Evolutionary conservation across 2,797 vertebrate species (phyloP), one percentile per base, ranked within the genome.

Genomic region (Ctenopoma kingsleyae): DNA sequence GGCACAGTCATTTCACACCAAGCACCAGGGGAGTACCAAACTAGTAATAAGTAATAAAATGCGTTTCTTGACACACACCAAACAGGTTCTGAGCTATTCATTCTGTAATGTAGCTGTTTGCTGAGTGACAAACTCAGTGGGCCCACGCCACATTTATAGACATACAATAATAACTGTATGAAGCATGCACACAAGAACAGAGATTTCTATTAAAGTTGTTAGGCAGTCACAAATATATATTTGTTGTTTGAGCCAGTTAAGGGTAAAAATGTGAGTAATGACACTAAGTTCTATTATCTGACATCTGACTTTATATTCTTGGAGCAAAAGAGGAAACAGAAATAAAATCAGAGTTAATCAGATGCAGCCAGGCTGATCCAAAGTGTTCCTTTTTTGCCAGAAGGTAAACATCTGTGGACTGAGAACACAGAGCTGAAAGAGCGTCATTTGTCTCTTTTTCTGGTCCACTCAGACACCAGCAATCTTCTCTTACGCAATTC

Each of bases 371-470:
- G 30, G 3, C 58, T 63, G 56, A 80, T 52, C n/a, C 40, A n/a
- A 56, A 65, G 50, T 47, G 48, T 49, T 61, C 67, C 48, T 32
- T 41, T 80, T 64, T 59, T 25, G 61, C 63, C 71, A 76, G 64
- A 66, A 86, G 62, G 67, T 77, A 87, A 90, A 86, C 80, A 88
- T 86, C 78, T 83, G 82, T 65, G 52, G 50, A 68, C 2, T 13
- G 40, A 61, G 50, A 73, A 46, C 54, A 52, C 50, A 65, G 40
- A 48, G 53, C 53, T 53, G 55, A 80, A 35, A 64, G 15, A 32
- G 54, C 71, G 61, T 78, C 44, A 67, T 86, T 66, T 41, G 25
- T 6, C 32, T 81, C 43, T 63, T 47, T 78, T 66, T 77, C 44
- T 46, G 10, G 38, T 52, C 23, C 20, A 8, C 62, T 71, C 49